Conservation (phyloP, 2,113 vertebrate species). For the Galemys pyrenaicus region DNA sequence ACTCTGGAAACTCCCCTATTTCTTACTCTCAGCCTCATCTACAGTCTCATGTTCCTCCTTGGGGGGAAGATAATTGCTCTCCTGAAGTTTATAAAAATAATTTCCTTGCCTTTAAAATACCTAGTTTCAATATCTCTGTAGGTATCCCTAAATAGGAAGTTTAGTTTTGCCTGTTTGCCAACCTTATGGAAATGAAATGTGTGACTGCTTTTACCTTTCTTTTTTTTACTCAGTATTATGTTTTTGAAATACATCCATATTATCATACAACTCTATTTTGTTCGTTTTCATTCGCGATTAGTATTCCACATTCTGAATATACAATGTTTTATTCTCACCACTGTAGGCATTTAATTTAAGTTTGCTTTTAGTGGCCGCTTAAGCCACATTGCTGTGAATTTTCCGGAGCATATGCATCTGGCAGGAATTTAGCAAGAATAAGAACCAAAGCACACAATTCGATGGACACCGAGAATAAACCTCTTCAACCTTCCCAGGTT, state of each 20-base stretch:
- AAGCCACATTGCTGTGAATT: not conserved
- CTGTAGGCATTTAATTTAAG: not conserved
- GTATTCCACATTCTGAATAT: not conserved
- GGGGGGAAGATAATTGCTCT: not conserved
- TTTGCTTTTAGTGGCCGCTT: not conserved
- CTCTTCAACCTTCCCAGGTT: not conserved
- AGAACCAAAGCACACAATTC: rapidly evolving
- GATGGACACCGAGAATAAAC: too few relatives aligned
- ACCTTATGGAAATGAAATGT: not conserved
- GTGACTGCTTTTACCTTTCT: not conserved
- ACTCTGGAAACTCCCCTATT: not conserved
- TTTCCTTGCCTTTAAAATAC: not conserved
- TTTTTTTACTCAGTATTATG: not conserved
- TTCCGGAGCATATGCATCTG: not conserved
- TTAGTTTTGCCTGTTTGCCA: not conserved
- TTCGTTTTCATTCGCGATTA: not conserved
- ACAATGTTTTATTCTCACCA: not conserved
- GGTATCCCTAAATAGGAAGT: not conserved
- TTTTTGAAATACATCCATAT: not conserved
- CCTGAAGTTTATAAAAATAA: not conserved
- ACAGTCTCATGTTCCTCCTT: not conserved
- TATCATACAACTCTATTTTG: not conserved
- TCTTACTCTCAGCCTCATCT: not conserved
- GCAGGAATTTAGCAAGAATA: not conserved
- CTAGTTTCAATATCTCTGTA: not conserved